Evolutionary conservation across 1,140 invertebrate genomes (phyloP), one percentile per base, ranked within the genome.

Genomic region (Rhagoletis pomonella): DNA sequence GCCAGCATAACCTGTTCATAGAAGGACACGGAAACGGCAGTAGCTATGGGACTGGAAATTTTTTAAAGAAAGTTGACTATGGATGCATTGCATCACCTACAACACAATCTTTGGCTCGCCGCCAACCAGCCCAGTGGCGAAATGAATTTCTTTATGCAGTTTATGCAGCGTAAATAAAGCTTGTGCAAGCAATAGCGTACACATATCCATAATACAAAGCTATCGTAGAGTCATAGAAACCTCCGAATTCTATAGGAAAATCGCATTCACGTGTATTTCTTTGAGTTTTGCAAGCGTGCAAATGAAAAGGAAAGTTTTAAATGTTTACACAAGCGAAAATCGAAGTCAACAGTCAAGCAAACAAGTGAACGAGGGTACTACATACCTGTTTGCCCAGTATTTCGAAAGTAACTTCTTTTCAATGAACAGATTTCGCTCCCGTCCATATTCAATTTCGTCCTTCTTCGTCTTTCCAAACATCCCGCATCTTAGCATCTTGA

Each of bases 281-380:
- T 14, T 4, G 29, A 67, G 29, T 47, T n/a, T 5, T 14, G 14
- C 29, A 29, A 73, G 12, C 42, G 17, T 81, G 5, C 7, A 19
- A 81, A 55, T 55, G 47, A 55, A 55, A 81, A 19, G 47, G 47
- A 81, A 81, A 81, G 73, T 55, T 81, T 67, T 67, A 67, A 14
- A 64, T 64, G 42, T 47, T 50, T 10, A 81, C 6, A 14, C 17
- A 50, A 55, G 3, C n/a, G 47, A 81, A 81, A 81, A 58, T 58
- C 4, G 14, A 44, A n/a, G 3, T 19, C 12, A 73, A 55, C 5
- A 10, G 50, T 7, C 5, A 55, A 55, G 50, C 50, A 5, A 10
- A 55, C 0, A 55, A 55, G 50, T 55, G 29, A 29, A 29, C 29
- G 29, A 29, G 29, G 29, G 29, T 29, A 1, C 0, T 29, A 29